phyloP scores from a whole-genome alignment of 2,113 vertebrate species.

The Ciconia stormi region DNA sequence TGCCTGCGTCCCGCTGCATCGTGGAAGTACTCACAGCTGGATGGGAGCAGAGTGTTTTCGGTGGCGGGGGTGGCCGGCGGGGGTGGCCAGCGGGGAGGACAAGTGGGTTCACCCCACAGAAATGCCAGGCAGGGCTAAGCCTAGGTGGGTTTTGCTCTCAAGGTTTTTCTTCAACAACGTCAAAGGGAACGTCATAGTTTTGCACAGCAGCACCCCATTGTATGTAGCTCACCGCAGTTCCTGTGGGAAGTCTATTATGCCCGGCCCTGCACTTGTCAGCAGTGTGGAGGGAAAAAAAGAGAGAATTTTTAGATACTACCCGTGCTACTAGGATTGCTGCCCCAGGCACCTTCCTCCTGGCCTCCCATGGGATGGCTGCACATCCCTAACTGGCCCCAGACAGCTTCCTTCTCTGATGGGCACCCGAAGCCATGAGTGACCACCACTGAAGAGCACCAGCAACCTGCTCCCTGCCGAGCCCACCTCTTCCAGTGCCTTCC shows the following conservation, averaged over 20 bases:
- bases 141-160: accelerated
- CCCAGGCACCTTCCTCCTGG: too few relatives aligned
- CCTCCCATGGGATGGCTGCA: not conserved
- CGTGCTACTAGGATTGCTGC: not conserved
- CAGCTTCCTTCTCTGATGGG: not conserved
- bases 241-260: not conserved
- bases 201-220: not conserved
- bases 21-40: not conserved
- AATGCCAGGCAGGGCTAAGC: not conserved
- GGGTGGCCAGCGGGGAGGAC: not conserved
- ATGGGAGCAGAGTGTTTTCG: not conserved
- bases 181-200: too few relatives aligned
- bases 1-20: not conserved
- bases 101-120: not conserved
- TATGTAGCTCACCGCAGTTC: not conserved
- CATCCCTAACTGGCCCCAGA: not conserved
- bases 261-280: not conserved
- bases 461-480: not conserved
- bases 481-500: not conserved
- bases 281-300: not conserved
- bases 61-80: accelerated
- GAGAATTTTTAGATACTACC: not conserved
- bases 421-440: not conserved
- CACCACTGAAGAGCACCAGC: not conserved
- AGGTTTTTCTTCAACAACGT: not conserved